These are phyloP conservation scores for Sprattus sprattus DNA, from an alignment of 2,113 vertebrate genomes.

Conservation along the genomic window DNA sequence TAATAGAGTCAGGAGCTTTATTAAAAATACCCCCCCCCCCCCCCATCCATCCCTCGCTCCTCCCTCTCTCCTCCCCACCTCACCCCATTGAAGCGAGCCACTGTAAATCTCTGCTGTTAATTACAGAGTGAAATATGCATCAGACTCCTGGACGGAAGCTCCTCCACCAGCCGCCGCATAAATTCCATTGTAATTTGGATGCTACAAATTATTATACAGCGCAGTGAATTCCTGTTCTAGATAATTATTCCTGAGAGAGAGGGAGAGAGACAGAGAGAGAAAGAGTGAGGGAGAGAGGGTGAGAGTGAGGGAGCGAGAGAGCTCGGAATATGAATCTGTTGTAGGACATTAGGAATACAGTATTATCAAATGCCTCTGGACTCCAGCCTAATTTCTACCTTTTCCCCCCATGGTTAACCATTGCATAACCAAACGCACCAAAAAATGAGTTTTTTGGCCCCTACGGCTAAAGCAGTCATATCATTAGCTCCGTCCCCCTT, in stretches of 20 bases:
- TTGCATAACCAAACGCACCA: conserved; percentile 9
- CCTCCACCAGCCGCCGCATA: not conserved
- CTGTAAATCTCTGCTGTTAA: conserved; percentile 36
- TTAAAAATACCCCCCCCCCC: not conserved
- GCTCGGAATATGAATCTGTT: not conserved
- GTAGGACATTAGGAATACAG: conserved; percentile 9
- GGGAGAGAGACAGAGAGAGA: not conserved
- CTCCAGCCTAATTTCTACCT: not conserved
- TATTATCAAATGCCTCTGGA: conserved; percentile 10
- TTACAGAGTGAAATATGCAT: conserved; percentile 30
- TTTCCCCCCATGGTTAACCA: not conserved
- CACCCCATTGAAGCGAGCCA: not conserved
- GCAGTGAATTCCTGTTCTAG: conserved; percentile 11
- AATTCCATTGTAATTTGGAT: conserved; percentile 17
- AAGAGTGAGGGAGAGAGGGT: not conserved
- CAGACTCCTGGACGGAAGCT: conserved; percentile 6
- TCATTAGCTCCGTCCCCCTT: not conserved
- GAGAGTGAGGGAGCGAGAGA: not conserved
- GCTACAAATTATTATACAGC: conserved; percentile 16
- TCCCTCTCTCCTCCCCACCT: not conserved
- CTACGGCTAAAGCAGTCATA: not conserved
- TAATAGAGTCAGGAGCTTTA: conserved; percentile 12
- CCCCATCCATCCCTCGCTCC: not conserved
- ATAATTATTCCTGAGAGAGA: conserved; percentile 12
- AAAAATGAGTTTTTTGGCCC: not conserved